Evolutionary conservation across 2,797 vertebrate species (phyloP).

Genomic region (Glyptemys insculpta): DNA sequence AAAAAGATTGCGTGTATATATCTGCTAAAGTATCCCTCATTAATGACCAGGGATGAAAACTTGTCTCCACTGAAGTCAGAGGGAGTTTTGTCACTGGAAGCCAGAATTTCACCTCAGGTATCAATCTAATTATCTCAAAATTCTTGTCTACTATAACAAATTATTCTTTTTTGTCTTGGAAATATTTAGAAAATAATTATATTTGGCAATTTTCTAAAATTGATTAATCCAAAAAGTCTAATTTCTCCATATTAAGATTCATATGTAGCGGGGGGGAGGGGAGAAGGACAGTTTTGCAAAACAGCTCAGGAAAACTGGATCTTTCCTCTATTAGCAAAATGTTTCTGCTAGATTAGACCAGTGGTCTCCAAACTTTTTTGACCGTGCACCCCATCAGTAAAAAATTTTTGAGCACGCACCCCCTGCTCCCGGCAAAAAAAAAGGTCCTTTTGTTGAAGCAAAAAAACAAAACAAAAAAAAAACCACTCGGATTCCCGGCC

Average conservation of each 20-base stretch:
- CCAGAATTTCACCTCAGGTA: background rate
- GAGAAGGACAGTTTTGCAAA: background rate
- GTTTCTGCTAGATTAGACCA: background rate
- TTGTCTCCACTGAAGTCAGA: accelerated
- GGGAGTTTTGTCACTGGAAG: background rate
- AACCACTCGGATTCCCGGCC: too few species aligned
- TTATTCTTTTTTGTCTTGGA: background rate
- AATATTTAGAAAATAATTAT: background rate
- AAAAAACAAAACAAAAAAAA: too few species aligned
- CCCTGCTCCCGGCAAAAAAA: too few species aligned
- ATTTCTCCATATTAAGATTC: background rate
- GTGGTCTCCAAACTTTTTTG: too few species aligned
- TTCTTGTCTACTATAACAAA: background rate
- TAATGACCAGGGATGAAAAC: background rate
- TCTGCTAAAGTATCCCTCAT: background rate
- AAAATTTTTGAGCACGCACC: too few species aligned
- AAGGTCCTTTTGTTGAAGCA: too few species aligned
- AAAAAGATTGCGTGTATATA: background rate
- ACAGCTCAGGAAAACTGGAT: background rate
- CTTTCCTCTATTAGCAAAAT: background rate
- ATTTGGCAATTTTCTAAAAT: background rate
- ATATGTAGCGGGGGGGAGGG: background rate
- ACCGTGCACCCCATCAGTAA: too few species aligned
- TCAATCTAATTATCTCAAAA: background rate
- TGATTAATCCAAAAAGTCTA: background rate